phyloP scores from a whole-genome alignment of 2,888 invertebrate genomes.

The Caenorhabditis sp. region DNA sequence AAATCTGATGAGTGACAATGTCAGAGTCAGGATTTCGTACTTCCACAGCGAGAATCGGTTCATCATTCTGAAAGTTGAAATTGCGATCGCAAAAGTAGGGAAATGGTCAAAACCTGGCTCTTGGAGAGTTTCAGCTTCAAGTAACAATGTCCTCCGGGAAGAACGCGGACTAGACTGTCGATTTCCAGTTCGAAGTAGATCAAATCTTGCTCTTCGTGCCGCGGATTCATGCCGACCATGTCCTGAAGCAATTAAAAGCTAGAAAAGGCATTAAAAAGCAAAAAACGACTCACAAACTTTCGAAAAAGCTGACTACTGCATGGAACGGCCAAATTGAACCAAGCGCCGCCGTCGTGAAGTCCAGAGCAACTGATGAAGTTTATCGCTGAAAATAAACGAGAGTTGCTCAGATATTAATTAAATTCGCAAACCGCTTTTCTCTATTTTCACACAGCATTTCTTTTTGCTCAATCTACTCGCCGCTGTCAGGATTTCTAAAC shows the following conservation, averaged over 20 bases:
- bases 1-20: constrained; percentile 57
- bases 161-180: constrained; percentile 49
- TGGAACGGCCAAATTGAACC: constrained; percentile 48
- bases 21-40: constrained; percentile 58
- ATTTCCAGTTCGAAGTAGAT: constrained; percentile 57
- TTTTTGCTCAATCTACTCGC: constrained; percentile 45
- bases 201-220: constrained; percentile 47
- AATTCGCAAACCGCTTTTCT: constrained; percentile 20
- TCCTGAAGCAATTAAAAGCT: too few species aligned
- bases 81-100: neutral
- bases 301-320: constrained; percentile 46
- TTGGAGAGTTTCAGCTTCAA: constrained; percentile 61
- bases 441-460: constrained; percentile 55
- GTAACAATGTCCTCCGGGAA: constrained; percentile 61
- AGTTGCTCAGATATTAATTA: neutral
- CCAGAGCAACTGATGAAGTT: constrained; percentile 49
- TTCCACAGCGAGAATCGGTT: constrained; percentile 51
- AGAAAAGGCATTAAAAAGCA: too few species aligned
- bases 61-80: constrained; percentile 15
- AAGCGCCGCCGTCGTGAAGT: constrained; percentile 54
- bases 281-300: constrained; percentile 33
- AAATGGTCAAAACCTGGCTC: constrained; percentile 18
- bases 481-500: constrained; percentile 44
- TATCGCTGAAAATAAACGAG: constrained; percentile 9
- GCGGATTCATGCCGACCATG: constrained; percentile 59